Conservation (phyloP, 2,888 invertebrate genomes). For the Seira sanloemensis region DNA sequence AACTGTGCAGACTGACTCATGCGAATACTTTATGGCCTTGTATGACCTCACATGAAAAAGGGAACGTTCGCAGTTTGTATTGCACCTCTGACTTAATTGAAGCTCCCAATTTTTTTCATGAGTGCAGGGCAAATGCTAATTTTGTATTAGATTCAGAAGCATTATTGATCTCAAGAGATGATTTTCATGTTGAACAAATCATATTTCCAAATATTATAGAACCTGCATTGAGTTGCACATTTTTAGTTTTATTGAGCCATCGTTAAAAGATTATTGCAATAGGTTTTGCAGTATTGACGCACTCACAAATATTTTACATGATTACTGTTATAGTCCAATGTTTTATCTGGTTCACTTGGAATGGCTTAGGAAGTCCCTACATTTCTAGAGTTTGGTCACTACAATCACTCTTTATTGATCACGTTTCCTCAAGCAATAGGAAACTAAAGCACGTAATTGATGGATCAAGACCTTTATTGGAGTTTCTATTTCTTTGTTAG, state of each 20-base stretch:
- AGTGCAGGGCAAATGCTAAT: background rate
- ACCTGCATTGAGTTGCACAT: no score
- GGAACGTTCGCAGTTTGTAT: background rate
- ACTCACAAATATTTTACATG: background rate
- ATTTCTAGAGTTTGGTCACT: background rate
- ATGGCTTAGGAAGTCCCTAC: background rate
- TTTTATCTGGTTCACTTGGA: background rate
- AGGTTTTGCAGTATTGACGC: background rate
- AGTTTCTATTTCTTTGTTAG: no score
- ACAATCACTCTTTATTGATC: background rate
- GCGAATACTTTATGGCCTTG: slow-evolving; percentile 20
- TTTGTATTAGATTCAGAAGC: background rate
- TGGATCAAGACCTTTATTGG: no score
- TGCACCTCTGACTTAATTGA: slow-evolving; percentile 3
- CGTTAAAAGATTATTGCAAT: background rate
- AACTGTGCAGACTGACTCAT: background rate
- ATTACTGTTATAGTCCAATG: background rate
- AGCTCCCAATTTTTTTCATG: background rate
- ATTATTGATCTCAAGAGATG: background rate
- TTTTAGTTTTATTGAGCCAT: background rate
- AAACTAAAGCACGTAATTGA: background rate
- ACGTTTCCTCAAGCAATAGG: background rate
- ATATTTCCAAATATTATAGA: no score
- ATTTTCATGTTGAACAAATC: background rate
- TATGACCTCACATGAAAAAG: slow-evolving; percentile 19